phyloP scores from a whole-genome alignment of 1,140 invertebrate species.

The Drosophila ohnishii region DNA sequence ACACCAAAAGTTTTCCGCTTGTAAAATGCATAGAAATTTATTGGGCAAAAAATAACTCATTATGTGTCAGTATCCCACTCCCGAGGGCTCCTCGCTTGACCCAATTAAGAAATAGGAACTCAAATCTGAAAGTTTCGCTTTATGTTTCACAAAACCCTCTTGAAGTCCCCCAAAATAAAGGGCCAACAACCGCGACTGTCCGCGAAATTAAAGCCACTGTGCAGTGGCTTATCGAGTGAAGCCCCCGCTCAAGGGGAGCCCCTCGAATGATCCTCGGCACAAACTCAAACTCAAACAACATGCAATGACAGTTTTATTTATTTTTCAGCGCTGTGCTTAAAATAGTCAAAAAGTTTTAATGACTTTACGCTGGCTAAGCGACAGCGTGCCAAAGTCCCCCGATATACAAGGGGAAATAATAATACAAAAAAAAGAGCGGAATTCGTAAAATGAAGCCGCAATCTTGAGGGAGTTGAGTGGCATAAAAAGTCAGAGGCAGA shows the following conservation, averaged over 20 bases:
- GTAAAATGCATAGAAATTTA: conserved; percentile 58
- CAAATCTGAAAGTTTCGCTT: conserved; percentile 60
- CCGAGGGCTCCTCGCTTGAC: conserved; percentile 44
- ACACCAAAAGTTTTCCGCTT: conserved; percentile 34
- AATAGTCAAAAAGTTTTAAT: conserved; percentile 80
- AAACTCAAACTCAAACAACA: conserved; percentile 78
- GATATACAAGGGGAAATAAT: conserved; percentile 21
- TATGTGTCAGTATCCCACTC: conserved; percentile 59
- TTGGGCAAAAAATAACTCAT: conserved; percentile 69
- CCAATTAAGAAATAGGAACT: conserved; percentile 65
- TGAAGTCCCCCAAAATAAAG: conserved; percentile 5
- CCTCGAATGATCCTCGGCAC: conserved; percentile 28
- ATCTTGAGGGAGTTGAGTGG: conserved; percentile 56
- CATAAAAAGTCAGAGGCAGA: conserved; percentile 38
- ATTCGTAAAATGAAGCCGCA: conserved; percentile 61
- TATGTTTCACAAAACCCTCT: conserved; percentile 13
- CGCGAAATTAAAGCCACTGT: conserved; percentile 71
- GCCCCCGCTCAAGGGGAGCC: conserved; percentile 49
- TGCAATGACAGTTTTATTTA: conserved; percentile 75
- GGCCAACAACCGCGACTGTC: conserved; percentile 53
- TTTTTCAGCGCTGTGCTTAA: conserved; percentile 64
- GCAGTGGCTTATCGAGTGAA: conserved; percentile 73
- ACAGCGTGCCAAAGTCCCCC: conserved; percentile 29
- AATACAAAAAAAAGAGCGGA: conserved; percentile 6
- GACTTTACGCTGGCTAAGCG: conserved; percentile 67